Evolutionary conservation across 2,113 vertebrate species (phyloP).

Genomic region (Cisticola juncidis): DNA sequence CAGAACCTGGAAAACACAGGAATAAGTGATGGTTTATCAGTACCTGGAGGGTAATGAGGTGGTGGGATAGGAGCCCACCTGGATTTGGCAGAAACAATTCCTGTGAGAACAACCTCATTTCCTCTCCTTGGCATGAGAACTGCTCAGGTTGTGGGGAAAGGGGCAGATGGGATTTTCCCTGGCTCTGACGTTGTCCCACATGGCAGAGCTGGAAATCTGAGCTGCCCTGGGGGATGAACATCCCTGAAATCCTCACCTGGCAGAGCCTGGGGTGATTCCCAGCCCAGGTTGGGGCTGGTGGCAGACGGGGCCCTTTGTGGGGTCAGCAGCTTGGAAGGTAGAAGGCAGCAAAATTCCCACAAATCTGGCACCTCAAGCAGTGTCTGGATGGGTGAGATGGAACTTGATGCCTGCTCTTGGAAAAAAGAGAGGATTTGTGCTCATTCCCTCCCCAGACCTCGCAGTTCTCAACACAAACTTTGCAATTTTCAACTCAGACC

Average conservation of each 20-base stretch:
- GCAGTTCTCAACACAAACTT: neutral
- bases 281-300: neutral
- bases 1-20: neutral
- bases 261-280: neutral
- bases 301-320: neutral
- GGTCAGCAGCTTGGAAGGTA: neutral
- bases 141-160: neutral
- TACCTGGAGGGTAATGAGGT: neutral
- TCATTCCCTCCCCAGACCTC: fast-evolving
- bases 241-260: neutral
- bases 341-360: neutral
- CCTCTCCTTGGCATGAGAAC: neutral
- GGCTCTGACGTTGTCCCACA: neutral
- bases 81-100: neutral
- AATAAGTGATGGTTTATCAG: neutral
- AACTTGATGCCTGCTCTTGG: neutral
- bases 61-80: neutral
- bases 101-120: neutral
- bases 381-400: neutral
- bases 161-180: neutral
- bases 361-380: neutral
- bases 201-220: neutral
- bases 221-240: neutral
- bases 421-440: neutral
- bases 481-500: neutral